Evolutionary conservation across 2,888 invertebrate genomes (phyloP).

Genomic region (Choreutis nemorana): DNA sequence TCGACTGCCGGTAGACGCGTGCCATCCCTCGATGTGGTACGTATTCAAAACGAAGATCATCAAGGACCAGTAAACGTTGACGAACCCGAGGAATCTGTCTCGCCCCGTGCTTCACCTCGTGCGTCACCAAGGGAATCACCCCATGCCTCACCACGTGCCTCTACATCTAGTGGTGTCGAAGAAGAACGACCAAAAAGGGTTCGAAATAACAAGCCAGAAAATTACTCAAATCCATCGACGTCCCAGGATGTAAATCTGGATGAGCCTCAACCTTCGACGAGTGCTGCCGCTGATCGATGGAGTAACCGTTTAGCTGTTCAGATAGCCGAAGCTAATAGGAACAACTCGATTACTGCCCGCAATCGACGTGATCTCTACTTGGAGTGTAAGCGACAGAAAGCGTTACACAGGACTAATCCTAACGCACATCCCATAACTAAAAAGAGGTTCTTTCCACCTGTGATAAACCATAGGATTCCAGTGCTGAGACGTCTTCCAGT

Average conservation of each 20-base stretch:
- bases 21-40: slow-evolving; percentile 41
- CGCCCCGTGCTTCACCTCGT: slow-evolving; percentile 15
- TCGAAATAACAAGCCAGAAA: neutral
- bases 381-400: slow-evolving; percentile 43
- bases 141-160: neutral
- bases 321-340: slow-evolving; percentile 54
- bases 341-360: slow-evolving; percentile 44
- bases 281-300: slow-evolving; percentile 28
- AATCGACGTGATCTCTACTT: slow-evolving; percentile 44
- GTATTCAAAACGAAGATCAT: slow-evolving; percentile 48
- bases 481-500: slow-evolving; percentile 32
- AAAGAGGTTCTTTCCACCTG: slow-evolving; percentile 35
- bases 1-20: slow-evolving; percentile 21
- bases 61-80: slow-evolving; percentile 47
- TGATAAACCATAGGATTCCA: slow-evolving; percentile 44
- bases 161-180: neutral
- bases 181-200: neutral
- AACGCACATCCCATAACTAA: slow-evolving; percentile 39
- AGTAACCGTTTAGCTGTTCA: slow-evolving; percentile 54
- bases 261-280: slow-evolving; percentile 15
- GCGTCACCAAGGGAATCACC: neutral
- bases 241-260: slow-evolving; percentile 9
- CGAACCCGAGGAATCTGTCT: slow-evolving; percentile 33
- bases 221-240: neutral
- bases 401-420: slow-evolving; percentile 50